phyloP scores from a whole-genome alignment of 2,888 invertebrate species.

The Agrotis clavis region DNA sequence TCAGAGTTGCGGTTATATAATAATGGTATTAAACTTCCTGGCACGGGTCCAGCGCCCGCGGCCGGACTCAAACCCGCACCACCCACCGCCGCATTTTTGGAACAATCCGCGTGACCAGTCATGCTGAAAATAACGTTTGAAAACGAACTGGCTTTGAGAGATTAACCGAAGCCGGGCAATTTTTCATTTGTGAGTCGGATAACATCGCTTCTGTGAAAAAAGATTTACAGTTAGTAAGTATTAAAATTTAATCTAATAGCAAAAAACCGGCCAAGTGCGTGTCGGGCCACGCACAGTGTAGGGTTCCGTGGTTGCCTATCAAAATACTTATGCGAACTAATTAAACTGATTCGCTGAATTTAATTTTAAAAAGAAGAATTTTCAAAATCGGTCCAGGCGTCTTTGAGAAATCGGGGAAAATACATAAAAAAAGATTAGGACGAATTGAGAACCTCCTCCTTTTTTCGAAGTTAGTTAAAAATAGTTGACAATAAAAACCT shows the following conservation, averaged over 20 bases:
- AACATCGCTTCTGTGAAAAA: slow-evolving; percentile 13
- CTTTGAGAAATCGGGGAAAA: no score
- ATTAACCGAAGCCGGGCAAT: slow-evolving; percentile 28
- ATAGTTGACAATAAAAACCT: no score
- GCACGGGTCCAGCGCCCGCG: slow-evolving; percentile 65
- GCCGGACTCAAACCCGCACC: slow-evolving; percentile 15
- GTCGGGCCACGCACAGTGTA: no score
- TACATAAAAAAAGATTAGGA: no score
- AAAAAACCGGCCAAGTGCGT: no score
- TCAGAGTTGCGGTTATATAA: slow-evolving; percentile 62
- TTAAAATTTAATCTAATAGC: not conserved
- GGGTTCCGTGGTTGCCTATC: no score
- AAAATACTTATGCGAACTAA: no score
- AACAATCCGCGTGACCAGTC: slow-evolving; percentile 39
- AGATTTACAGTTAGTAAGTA: not conserved
- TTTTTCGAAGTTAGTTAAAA: no score
- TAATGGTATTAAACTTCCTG: slow-evolving; percentile 71
- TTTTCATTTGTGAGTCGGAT: slow-evolving; percentile 31
- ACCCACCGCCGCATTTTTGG: slow-evolving; percentile 31
- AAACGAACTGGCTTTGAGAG: slow-evolving; percentile 43
- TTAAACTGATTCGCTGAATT: no score
- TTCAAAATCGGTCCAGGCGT: no score
- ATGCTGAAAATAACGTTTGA: slow-evolving; percentile 50
- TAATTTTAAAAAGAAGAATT: no score
- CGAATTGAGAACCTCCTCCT: no score